Conservation (phyloP, 2,797 vertebrate genomes). For the Cyclopterus lumpus region DNA sequence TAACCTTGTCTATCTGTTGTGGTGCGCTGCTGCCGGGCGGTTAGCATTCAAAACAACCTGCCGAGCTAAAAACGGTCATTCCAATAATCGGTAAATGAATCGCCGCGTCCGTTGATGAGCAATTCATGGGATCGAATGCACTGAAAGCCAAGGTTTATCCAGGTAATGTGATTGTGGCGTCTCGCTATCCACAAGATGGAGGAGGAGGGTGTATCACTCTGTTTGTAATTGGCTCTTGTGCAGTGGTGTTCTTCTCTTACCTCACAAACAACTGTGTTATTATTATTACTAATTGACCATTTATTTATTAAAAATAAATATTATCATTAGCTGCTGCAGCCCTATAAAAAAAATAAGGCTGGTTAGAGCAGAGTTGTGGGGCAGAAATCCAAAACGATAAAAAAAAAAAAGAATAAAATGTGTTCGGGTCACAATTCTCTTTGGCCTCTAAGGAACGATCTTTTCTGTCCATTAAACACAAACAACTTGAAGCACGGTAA, state of each 20-base stretch:
- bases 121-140: neutral
- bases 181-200: too few relatives aligned
- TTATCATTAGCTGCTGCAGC: neutral
- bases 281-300: neutral
- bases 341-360: neutral
- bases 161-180: too few relatives aligned
- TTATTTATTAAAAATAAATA: neutral
- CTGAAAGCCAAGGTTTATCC: too few relatives aligned
- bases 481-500: slow-evolving; percentile 7
- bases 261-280: too few relatives aligned
- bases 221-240: too few relatives aligned
- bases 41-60: neutral
- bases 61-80: neutral
- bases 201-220: too few relatives aligned
- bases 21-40: neutral
- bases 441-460: neutral
- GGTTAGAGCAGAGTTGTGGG: neutral
- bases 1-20: neutral
- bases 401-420: neutral
- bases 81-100: neutral
- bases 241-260: too few relatives aligned
- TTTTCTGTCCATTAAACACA: neutral
- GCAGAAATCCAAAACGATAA: neutral
- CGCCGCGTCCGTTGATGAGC: neutral
- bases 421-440: neutral